Evolutionary conservation across 2,113 vertebrate genomes (phyloP), one percentile per base, ranked within the genome.

Genomic region (Pangasianodon gigas): DNA sequence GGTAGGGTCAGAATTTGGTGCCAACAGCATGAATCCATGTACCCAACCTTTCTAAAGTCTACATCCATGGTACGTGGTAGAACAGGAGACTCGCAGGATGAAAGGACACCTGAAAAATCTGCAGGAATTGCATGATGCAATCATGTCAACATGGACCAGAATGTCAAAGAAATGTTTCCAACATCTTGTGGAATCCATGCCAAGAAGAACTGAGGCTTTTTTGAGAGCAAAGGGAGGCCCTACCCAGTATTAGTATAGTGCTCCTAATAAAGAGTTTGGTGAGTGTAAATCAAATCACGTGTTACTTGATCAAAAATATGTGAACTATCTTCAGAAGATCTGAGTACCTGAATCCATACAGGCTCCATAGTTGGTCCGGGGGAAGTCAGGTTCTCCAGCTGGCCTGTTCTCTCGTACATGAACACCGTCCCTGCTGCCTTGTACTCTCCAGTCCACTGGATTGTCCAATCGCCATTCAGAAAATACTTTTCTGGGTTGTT

Each of bases 361-460:
- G 97, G 97, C 90, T 99, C 97, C 60, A 93, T 93, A 0, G 98
- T 99, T 60, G 98, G 98, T 0, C 98, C 98, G 0, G 97, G 97
- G 1, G 98, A 97, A 0, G 97, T 99, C 90, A 99, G 96, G 92
- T 97, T 99, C 94, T 99, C 98, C 95, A 96, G 95, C 74, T 99
- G 96, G 0, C 97, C 97, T 0, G 89, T 96, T 89, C 98, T 96
- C 48, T 96, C 94, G 0, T 99, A 99, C 41, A 97, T 98, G 95
- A 99, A 99, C 6, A 98, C 96, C 0, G 98, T 97, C 71, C 98
- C 98, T 0, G 98, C 98, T 88, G 97, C 97, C 88, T 96, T 95
- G 95, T 99, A 99, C 75, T 98, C 97, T 6, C 98, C 98, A 0
- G 96, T 97, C 98, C 98, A 98, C 94, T 99, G 98, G 91, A 99